Evolutionary conservation across 1,140 invertebrate species (phyloP), one percentile per base, ranked within the genome.

Genomic region (Saxidomus purpurata): DNA sequence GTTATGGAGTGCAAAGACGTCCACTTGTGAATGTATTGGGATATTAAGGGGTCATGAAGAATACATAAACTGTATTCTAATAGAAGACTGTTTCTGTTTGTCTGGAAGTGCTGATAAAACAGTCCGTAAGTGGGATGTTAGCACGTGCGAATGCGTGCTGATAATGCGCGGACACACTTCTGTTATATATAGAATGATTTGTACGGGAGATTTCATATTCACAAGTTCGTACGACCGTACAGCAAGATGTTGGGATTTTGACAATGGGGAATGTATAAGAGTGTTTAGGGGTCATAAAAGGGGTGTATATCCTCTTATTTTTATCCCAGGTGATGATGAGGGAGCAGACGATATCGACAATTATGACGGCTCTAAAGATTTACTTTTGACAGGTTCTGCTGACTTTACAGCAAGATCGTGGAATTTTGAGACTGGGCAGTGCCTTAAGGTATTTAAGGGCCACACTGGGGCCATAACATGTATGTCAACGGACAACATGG

Each of bases 91-190:
- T 52, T 96, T 94, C 93, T 96, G 97, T 2, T 82, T 97, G 22
- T 96, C 96, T 19, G 96, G 96, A 83, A 96, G 96, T 69, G 96
- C 96, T 8, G 97, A 97, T 93, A 95, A 95, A 82, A 96, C 96
- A 15, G 94, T 97, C 47, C 93, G 96, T 74, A 97, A 97, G 93
- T 97, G 97, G 97, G 96, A 96, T 91, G 96, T 97, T 49, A 95
- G 95, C 79, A 96, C 95, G 40, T 96, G 95, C 77, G 95, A 96
- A 86, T 97, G 96, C 87, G 84, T 96, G 22, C 93, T 94, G 34
- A 94, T 96, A 8, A 95, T 96, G 87, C 91, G 91, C 13, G 96
- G 96, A 43, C 96, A 97, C 92, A 95, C 91, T 8, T 95, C 96
- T 11, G 94, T 96, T 3, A 95, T 97, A 9, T 96, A 96, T 86